Conservation (phyloP, 2,888 invertebrate genomes). For the Linnaemya tessellans region DNA sequence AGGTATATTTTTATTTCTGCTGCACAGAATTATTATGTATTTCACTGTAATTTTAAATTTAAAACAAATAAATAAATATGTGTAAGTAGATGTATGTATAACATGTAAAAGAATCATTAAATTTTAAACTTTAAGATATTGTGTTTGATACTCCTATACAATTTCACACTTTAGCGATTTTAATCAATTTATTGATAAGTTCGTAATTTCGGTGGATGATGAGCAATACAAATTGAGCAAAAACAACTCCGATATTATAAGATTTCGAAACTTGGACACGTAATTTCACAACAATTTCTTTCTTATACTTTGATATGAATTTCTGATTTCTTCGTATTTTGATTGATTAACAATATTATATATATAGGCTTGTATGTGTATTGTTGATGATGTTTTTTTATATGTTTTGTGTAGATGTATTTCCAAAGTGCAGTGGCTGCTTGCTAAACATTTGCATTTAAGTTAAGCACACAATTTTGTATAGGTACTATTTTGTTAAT, state of each 20-base stretch:
- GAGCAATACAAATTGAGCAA: neutral
- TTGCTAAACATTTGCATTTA: constrained; percentile 13
- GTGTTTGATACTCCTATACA: neutral
- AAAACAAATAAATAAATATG: constrained; percentile 1
- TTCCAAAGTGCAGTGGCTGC: neutral
- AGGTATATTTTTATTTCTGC: constrained; percentile 9
- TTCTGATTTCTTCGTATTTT: constrained; percentile 24
- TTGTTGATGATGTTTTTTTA: constrained; percentile 7
- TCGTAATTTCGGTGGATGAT: neutral
- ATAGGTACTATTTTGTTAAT: constrained; percentile 27
- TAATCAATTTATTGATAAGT: constrained; percentile 3
- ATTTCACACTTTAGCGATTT: neutral
- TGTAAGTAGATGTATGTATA: neutral
- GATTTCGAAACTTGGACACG: constrained; percentile 38
- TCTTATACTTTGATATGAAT: neutral
- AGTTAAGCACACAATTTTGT: constrained; percentile 29
- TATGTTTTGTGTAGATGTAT: neutral
- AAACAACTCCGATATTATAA: neutral
- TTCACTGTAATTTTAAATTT: constrained; percentile 58
- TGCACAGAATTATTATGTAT: constrained; percentile 49
- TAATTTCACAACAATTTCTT: constrained; percentile 44
- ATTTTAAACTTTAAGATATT: neutral
- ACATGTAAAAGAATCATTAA: neutral
- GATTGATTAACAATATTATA: constrained; percentile 49
- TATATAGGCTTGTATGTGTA: neutral